Percentiles rank a stretch among this genome's conserved stretches.
Conservation (phyloP, 2,113 vertebrate species). For the Pseudorasbora parva region DNA sequence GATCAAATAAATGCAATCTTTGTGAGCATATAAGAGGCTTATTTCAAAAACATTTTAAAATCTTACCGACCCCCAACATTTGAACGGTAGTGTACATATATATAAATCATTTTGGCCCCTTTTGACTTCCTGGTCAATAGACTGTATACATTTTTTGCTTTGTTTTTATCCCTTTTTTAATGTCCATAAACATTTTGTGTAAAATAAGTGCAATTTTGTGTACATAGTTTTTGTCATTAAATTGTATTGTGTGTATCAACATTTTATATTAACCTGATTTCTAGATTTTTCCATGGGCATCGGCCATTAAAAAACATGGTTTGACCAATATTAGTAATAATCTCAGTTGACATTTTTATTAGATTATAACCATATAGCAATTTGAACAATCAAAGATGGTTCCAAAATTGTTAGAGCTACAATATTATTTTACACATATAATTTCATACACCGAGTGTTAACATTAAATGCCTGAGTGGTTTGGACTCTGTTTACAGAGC, state of each 20-base stretch:
- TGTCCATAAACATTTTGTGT: not conserved
- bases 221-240: not conserved
- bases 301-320: not conserved
- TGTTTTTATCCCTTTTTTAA: not conserved
- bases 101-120: not conserved
- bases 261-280: not conserved
- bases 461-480: not conserved
- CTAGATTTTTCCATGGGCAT: not conserved
- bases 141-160: not conserved
- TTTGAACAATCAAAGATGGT: not conserved
- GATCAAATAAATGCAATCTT: not conserved
- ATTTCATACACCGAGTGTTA: not conserved
- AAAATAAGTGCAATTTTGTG: not conserved
- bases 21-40: not conserved
- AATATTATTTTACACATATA: not conserved
- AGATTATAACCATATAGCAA: not conserved
- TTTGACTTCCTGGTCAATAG: not conserved
- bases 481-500: conserved; percentile 24
- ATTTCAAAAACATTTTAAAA: not conserved
- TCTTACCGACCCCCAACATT: not conserved
- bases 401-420: not conserved
- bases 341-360: no score
- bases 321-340: not conserved
- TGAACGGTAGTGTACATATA: not conserved
- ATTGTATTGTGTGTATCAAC: not conserved